Conservation (phyloP, 2,797 vertebrate species). For the Lerista edwardsae region DNA sequence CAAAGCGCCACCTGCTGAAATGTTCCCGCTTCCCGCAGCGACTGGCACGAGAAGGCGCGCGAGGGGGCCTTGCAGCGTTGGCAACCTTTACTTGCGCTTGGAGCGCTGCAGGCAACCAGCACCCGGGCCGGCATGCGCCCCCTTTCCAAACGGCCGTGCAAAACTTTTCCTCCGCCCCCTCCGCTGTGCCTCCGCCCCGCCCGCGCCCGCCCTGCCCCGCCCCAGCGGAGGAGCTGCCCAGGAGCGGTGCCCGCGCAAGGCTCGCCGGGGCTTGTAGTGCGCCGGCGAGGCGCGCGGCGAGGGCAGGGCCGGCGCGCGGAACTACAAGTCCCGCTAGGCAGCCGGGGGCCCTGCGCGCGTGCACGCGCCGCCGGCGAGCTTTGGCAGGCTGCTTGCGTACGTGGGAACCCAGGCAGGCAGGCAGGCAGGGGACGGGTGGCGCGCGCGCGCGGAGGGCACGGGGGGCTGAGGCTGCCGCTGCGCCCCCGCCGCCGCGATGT, state of each 20-base stretch:
- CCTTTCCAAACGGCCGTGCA: no score
- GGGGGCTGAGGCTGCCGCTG: constrained; percentile 43
- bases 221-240: no score
- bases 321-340: constrained; percentile 85
- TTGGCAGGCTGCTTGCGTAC: constrained; percentile 80
- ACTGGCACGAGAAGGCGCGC: no score
- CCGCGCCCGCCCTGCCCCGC: no score
- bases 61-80: no score
- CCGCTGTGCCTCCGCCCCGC: no score
- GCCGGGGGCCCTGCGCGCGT: not conserved
- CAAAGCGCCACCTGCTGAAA: not conserved
- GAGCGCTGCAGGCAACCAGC: no score
- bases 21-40: not conserved
- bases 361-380: not conserved
- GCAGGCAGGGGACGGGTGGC: no score
- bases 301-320: rapidly evolving
- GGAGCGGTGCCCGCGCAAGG: not conserved
- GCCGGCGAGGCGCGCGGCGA: no score
- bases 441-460: constrained; percentile 37
- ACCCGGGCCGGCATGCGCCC: no score
- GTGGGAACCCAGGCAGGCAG: constrained; percentile 74
- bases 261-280: constrained; percentile 1
- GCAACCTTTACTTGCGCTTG: not conserved
- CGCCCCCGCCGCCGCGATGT: constrained; percentile 80
- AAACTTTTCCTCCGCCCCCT: no score